phyloP scores from a whole-genome alignment of 2,797 vertebrate species.

The Sebastes ruberrimus region DNA sequence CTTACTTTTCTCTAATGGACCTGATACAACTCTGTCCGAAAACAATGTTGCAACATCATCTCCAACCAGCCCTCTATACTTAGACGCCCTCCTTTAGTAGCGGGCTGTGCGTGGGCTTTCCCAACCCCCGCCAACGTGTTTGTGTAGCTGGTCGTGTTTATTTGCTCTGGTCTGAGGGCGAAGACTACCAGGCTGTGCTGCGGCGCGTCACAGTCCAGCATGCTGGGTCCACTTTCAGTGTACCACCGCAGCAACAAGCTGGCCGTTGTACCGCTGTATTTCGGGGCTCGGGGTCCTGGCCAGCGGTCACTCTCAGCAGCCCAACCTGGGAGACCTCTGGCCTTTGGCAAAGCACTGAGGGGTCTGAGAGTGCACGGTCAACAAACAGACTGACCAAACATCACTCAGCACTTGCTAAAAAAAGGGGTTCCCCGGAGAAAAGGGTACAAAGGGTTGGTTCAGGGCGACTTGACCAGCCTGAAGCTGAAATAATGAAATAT shows the following conservation, averaged over 20 bases:
- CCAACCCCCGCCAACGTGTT: slow-evolving; percentile 64
- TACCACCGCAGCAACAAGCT: slow-evolving; percentile 60
- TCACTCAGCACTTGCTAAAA: slow-evolving; percentile 67
- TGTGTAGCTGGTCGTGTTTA: slow-evolving; percentile 79
- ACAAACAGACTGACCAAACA: slow-evolving; percentile 72
- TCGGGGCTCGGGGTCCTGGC: slow-evolving; percentile 50
- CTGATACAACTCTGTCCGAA: slow-evolving; percentile 48
- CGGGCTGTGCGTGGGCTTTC: slow-evolving; percentile 57
- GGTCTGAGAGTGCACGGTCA: slow-evolving; percentile 49
- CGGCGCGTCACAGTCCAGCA: slow-evolving; percentile 46
- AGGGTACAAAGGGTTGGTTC: slow-evolving; percentile 59
- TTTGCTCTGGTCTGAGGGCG: slow-evolving; percentile 70
- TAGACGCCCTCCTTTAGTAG: slow-evolving; percentile 54
- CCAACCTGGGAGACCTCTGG: slow-evolving; percentile 64
- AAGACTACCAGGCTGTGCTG: slow-evolving; percentile 72
- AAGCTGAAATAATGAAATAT: slow-evolving; percentile 58
- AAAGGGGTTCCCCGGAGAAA: slow-evolving; percentile 53
- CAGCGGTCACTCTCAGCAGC: slow-evolving; percentile 66
- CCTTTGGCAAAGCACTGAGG: slow-evolving; percentile 57
- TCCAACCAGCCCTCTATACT: slow-evolving; percentile 62
- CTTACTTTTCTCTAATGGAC: slow-evolving; percentile 2
- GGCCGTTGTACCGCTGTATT: slow-evolving; percentile 70
- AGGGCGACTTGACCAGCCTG: slow-evolving; percentile 50
- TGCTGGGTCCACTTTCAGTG: slow-evolving; percentile 62
- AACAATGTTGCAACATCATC: slow-evolving; percentile 66